These are phyloP conservation scores for Agriotes lineatus DNA, from an alignment of 2,888 invertebrate species.

Conservation along the genomic window DNA sequence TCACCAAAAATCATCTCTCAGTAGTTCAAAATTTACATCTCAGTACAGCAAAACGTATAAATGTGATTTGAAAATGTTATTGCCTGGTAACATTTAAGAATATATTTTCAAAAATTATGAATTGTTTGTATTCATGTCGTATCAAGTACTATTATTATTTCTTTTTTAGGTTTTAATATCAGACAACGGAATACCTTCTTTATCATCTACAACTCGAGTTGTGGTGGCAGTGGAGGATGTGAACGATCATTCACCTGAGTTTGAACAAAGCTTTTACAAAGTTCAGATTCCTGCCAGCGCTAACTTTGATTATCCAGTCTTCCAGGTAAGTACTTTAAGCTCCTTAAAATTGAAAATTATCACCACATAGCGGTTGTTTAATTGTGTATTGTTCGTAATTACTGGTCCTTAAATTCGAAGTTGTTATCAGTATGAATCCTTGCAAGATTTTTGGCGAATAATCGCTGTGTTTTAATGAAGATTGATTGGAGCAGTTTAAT, in stretches of 20 bases:
- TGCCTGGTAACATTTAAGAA: too few species aligned
- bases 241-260: slow-evolving; percentile 90
- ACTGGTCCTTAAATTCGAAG: too few species aligned
- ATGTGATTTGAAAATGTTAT: too few species aligned
- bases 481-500: slow-evolving; percentile 4
- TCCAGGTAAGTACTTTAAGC: slow-evolving; percentile 69
- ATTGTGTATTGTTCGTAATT: too few species aligned
- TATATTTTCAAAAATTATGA: too few species aligned
- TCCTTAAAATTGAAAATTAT: not conserved
- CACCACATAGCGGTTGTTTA: not conserved
- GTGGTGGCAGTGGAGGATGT: slow-evolving; percentile 84
- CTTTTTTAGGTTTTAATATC: slow-evolving; percentile 74
- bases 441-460: not conserved
- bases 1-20: too few species aligned
- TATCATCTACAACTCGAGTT: slow-evolving; percentile 84
- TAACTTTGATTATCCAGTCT: slow-evolving; percentile 69
- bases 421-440: not conserved
- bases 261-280: slow-evolving; percentile 86
- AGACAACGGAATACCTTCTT: slow-evolving; percentile 81
- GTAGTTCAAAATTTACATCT: too few species aligned
- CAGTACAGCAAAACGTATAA: too few species aligned
- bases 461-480: slow-evolving; percentile 26
- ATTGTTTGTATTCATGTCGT: too few species aligned
- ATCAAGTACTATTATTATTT: too few species aligned
- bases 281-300: slow-evolving; percentile 78